Base-by-base conservation (phyloP, 2,888 invertebrate species). In the Xylota sylvarum region DNA sequence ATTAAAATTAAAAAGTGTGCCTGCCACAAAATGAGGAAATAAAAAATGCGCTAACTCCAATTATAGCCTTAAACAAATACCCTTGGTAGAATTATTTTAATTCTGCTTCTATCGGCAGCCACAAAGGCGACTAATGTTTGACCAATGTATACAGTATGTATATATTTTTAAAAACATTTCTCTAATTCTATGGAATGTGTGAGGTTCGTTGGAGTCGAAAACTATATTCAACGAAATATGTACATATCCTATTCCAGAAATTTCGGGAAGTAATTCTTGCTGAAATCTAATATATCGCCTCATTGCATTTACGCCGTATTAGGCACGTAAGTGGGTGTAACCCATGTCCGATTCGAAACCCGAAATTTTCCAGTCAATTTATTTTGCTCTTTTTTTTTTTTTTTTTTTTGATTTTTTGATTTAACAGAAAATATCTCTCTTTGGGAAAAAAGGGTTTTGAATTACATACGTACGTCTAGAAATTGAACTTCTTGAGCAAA, bases 321-420 rank as follows among this genome's bases (percentile, higher is more conserved):
- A 52, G 12, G 52, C 27, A 40, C 67, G 52, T 55, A 67, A 37
- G 67, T 67, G 52, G 40, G 27, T 67, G 52, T 17, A 67, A 35
- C 10, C 37, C 5, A 40, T 67, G 30, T 50, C 14, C 52, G 10
- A 27, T 50, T 52, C 23, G 30, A 43, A 23, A 37, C 23, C 52
- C 5, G 27, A 27, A 67, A 40, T 55, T 52, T 37, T 40, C 27
- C 27, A 14, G 52, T 23, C 37, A 37, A 37, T 67, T 17, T 17
- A 27, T 52, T 27, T 35, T 50, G 17, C n/a, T 27, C 27, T 9
- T 23, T 14, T n/a, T n/a, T n/a, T n/a, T n/a, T n/a, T n/a, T n/a
- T n/a, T n/a, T 17, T 48, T 27, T 17, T 32, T 32, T 50, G 50
- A 50, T 46, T 48, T 48, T 67, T 67, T 35, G 48, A 52, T 50